Base-by-base conservation (phyloP, 2,113 vertebrate species). In the Macrotis lagotis region DNA sequence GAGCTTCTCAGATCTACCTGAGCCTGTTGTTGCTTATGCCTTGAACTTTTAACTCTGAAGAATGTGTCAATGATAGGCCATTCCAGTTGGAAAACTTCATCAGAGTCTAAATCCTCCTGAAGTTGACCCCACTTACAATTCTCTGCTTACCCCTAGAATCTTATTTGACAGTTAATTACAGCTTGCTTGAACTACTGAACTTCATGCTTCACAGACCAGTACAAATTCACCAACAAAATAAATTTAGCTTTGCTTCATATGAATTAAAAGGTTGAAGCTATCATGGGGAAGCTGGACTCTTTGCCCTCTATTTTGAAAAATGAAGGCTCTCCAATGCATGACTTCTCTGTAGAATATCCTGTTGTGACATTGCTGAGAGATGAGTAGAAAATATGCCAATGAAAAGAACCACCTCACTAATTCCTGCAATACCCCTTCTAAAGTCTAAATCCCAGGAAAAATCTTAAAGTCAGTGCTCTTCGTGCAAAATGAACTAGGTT, bases 91-190 rank as follows among this genome's bases (percentile, higher is more conserved):
- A 96, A 91, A 94, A 52, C 95, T 97, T 96, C 90, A 93, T 25
- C 93, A 94, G 93, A 94, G 26, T 91, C 96, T 59, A 93, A 88
- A 88, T 90, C 90, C 74, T 96, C 52, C 48, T 50, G 95, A 37
- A 12, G 49, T 48, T 96, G 96, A 96, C 51, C 2, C 93, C 83
- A 83, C 83, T 96, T 52, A 96, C 50, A 96, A 89, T 50, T 93
- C 74, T 52, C 5, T 92, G 92, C 47, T 95, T 48, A 50, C 55
- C 47, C 44, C 28, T 2, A 59, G 12, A 0, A 89, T 24, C n/a
- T 83, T 96, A 96, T 95, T 97, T 97, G 95, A 95, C 90, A 94
- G 94, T 92, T 51, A 96, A 94, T 97, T 98, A 97, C 92, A 90
- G 66, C 90, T 93, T 88, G 51, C 22, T 55, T 96, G 96, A 97